Evolutionary conservation across 2,113 vertebrate genomes (phyloP).

Genomic region (Actenoides hombroni): DNA sequence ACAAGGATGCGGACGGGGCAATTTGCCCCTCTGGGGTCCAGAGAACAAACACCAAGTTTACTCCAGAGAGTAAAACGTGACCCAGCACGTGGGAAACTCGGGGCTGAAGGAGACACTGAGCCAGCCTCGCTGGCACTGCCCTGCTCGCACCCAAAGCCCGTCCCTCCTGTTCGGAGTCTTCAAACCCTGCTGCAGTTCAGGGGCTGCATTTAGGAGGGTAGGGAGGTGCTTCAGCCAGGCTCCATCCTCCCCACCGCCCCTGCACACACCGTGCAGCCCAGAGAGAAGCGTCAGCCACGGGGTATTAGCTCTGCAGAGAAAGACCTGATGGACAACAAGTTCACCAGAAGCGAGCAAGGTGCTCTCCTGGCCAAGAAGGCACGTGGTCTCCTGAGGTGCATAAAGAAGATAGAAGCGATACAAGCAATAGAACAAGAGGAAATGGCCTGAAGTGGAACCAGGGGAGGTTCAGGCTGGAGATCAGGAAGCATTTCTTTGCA

Average conservation of each 20-base stretch:
- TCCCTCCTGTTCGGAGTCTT: not conserved
- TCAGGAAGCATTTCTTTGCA: too few relatives aligned
- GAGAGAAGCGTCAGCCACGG: fast-evolving
- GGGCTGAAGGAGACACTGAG: fast-evolving
- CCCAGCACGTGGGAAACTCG: not conserved
- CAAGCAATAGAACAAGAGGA: not conserved
- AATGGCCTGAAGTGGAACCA: not conserved
- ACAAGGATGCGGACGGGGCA: fast-evolving
- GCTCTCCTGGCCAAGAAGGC: not conserved
- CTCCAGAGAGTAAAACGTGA: not conserved
- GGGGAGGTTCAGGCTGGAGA: not conserved
- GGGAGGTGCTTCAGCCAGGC: not conserved
- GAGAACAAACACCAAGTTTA: not conserved
- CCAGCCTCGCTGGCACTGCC: not conserved
- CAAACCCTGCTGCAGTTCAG: not conserved
- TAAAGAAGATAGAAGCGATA: not conserved
- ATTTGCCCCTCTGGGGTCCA: fast-evolving
- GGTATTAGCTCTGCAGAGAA: not conserved
- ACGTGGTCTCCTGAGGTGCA: not conserved
- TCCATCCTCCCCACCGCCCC: not conserved
- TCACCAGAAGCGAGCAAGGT: too few relatives aligned
- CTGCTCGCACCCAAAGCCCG: not conserved
- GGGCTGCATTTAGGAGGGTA: fast-evolving
- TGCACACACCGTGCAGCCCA: not conserved
- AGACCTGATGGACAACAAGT: not conserved